Evolutionary conservation across 2,797 vertebrate species (phyloP), one percentile per base, ranked within the genome.

Genomic region (Rachycentron canadum): DNA sequence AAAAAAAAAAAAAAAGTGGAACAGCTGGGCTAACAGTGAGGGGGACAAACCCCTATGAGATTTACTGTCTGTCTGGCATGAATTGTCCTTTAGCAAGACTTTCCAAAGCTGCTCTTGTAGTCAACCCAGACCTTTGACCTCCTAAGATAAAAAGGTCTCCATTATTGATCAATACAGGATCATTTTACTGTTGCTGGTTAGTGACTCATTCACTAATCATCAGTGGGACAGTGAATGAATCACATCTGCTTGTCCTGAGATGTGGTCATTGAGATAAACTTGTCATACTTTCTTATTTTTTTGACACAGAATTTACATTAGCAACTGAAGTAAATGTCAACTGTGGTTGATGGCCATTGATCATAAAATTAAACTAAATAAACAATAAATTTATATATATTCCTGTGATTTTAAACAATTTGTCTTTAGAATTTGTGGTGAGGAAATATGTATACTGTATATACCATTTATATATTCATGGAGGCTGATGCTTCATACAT

Each of bases 91-190:
- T 45, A 55, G 43, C 59, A 3, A 69, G 21, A 55, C 34, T 53
- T 56, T 61, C 4, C 10, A 64, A 13, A 13, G 12, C 47, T 23
- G 17, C 21, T 70, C 8, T 17, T 55, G 45, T 7, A 1, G 17
- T 55, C 65, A 16, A 69, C 66, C 53, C 49, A 61, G 68, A 73
- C 49, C 59, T 79, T 67, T 82, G 64, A 85, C 59, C 62, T 65
- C 41, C 38, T 16, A 0, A 45, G 38, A 69, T 66, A 17, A 52
- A 57, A 70, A 70, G 59, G 21, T 67, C 47, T 61, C 45, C 3
- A 45, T 62, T 7, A 38, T 49, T 17, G 68, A 81, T 80, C 60
- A 71, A 76, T 85, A 62, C 62, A 6, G 21, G 45, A 65, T 87
- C 19, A 21, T 11, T 5, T 85, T 81, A 43, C 75, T 50, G 43